A percentile compares a stretch with the other conserved stretches of the same genome.
These are phyloP conservation scores for Mastomys coucha DNA, from an alignment of 2,113 vertebrate species.

Conservation along the genomic window DNA sequence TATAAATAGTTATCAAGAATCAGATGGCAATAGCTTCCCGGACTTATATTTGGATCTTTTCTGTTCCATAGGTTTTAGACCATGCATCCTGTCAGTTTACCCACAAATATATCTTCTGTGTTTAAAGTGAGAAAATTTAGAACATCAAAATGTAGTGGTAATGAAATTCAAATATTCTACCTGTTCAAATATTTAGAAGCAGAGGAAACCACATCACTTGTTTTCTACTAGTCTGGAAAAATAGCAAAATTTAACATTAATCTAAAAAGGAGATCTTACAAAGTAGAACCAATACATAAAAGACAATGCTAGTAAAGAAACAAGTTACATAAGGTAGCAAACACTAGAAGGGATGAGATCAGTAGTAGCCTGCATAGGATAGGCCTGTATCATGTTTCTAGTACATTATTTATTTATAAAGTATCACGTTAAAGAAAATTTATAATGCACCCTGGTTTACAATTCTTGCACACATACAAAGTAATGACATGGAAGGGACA, in stretches of 20 bases:
- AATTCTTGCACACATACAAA: background rate
- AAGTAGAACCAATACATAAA: background rate
- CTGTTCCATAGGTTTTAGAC: background rate
- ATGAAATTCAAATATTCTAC: background rate
- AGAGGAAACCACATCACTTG: background rate
- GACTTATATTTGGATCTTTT: background rate
- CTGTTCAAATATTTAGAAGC: background rate
- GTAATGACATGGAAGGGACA: background rate
- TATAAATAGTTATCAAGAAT: background rate
- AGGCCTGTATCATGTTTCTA: background rate
- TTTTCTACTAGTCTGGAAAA: background rate
- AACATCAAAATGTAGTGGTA: background rate
- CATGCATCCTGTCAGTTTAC: background rate
- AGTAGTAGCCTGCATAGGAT: background rate
- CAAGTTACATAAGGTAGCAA: background rate
- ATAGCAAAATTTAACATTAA: background rate
- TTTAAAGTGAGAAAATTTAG: background rate
- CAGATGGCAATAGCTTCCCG: background rate
- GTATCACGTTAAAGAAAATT: background rate
- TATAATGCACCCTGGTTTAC: background rate
- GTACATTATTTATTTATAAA: background rate
- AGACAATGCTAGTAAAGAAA: background rate
- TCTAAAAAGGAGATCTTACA: background rate
- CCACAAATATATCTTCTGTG: background rate
- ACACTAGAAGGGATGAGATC: background rate